phyloP scores from a whole-genome alignment of 2,113 vertebrate genomes.

The Aptenodytes patagonicus region DNA sequence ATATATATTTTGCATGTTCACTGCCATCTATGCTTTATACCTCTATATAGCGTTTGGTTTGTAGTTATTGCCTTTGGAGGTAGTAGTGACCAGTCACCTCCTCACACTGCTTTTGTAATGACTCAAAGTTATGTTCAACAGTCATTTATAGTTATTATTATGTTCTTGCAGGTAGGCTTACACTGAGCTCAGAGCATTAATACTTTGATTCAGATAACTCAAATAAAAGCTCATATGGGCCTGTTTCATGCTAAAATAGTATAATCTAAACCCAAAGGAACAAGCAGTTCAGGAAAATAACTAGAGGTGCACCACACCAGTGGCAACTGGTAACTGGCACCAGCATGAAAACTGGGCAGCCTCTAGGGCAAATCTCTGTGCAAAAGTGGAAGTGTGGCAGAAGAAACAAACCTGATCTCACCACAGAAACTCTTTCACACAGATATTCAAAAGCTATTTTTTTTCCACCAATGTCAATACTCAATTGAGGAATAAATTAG shows the following conservation, averaged over 20 bases:
- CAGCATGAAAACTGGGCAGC: not conserved
- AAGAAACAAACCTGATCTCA: not conserved
- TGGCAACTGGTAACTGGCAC: not conserved
- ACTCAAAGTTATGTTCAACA: not conserved
- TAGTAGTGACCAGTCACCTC: not conserved
- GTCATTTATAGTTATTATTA: not conserved
- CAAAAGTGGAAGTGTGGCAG: not conserved
- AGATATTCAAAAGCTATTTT: not conserved
- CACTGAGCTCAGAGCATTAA: not conserved
- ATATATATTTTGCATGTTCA: not conserved
- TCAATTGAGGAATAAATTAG: not conserved
- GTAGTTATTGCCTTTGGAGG: not conserved
- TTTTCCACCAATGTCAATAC: not conserved
- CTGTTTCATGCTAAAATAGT: not conserved
- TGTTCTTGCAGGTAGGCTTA: not conserved
- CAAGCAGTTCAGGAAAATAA: not conserved
- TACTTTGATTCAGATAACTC: not conserved
- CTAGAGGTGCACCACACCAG: not conserved
- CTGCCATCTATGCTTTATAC: not conserved
- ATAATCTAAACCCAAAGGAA: not conserved
- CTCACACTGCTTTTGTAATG: not conserved
- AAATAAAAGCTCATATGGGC: not conserved
- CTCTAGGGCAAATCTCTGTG: not conserved
- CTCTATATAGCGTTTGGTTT: rapidly evolving
- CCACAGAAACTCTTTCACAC: not conserved